A percentile compares a stretch with the other conserved stretches of the same genome.
Conservation (phyloP, 2,797 vertebrate species). For the Hipposideros larvatus region DNA sequence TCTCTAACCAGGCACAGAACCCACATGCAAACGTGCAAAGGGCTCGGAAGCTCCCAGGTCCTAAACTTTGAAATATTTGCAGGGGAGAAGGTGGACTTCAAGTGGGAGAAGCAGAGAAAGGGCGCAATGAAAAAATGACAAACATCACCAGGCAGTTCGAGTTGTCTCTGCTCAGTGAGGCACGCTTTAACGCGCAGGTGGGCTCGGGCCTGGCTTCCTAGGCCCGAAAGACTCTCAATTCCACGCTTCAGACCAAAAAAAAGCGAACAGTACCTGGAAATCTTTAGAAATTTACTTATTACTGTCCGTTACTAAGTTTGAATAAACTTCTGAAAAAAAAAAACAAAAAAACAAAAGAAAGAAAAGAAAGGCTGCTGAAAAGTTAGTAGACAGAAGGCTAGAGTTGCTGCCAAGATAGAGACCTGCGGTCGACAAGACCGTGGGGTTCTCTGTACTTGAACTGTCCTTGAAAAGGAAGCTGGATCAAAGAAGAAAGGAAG, state of each 20-base stretch:
- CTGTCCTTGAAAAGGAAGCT: not conserved
- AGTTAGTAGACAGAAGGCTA: not conserved
- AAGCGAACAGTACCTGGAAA: not conserved
- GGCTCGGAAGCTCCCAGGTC: not conserved
- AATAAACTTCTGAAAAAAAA: too few species aligned
- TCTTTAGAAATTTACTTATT: too few species aligned
- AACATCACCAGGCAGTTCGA: not conserved
- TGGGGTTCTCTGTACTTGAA: not conserved
- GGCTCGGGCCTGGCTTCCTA: not conserved
- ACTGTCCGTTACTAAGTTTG: too few species aligned
- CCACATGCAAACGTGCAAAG: not conserved
- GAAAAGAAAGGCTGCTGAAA: not conserved
- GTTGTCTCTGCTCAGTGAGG: not conserved
- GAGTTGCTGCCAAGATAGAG: not conserved
- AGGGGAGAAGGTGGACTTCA: not conserved
- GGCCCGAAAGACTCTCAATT: conserved; percentile 11
- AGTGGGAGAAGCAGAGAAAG: not conserved
- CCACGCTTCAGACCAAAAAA: not conserved
- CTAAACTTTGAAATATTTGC: conserved; percentile 26
- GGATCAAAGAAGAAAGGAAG: not conserved
- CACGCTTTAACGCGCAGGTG: not conserved
- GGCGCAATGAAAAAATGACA: not conserved
- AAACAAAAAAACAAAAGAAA: too few species aligned
- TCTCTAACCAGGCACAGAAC: not conserved
- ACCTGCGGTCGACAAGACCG: not conserved